Evolutionary conservation across 2,113 vertebrate species (phyloP).

Genomic region (Equus quagga): DNA sequence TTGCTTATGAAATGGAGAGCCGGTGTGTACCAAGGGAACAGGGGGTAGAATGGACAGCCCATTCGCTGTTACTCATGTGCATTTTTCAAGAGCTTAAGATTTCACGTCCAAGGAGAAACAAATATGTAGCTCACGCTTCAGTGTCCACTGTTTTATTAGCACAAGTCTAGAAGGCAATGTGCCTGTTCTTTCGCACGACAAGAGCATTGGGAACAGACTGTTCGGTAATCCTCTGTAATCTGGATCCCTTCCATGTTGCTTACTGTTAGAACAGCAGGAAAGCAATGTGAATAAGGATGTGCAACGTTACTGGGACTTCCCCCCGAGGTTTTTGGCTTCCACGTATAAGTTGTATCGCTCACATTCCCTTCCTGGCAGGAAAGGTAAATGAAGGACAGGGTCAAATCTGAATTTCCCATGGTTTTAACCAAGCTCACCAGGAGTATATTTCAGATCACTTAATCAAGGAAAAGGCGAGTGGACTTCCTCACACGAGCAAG

Average conservation of each 20-base stretch:
- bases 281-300: neutral
- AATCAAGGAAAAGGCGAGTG: neutral
- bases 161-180: neutral
- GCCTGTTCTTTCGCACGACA: neutral
- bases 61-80: neutral
- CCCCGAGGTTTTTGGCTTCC: neutral
- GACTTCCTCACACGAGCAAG: neutral
- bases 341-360: neutral
- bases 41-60: neutral
- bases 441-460: constrained; percentile 2
- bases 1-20: constrained; percentile 92
- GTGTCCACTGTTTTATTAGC: neutral
- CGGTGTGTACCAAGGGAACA: constrained; percentile 84
- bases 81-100: neutral
- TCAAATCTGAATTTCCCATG: neutral
- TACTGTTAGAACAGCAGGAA: neutral
- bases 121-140: neutral
- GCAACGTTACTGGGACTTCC: neutral
- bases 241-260: neutral
- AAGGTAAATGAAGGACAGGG: neutral
- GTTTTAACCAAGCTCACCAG: neutral
- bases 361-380: neutral
- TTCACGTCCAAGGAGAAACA: neutral
- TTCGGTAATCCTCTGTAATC: neutral
- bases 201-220: neutral